Conservation (phyloP, 2,797 vertebrate species). For the Percopsis omiscomaycus region DNA sequence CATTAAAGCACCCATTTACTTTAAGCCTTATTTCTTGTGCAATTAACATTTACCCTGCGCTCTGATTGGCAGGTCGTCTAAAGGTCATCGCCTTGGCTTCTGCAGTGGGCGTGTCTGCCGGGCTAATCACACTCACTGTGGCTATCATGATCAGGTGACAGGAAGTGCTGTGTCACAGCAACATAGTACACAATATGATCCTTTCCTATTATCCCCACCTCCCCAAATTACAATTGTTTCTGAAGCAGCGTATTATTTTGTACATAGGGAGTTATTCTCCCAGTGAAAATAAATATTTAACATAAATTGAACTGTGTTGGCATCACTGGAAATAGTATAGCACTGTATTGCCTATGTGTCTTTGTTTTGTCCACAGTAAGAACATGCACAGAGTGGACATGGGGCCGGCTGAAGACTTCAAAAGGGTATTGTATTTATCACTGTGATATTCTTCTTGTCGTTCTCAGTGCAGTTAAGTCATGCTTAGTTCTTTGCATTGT, state of each 20-base stretch:
- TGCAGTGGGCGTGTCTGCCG: slow-evolving; percentile 78
- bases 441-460: neutral
- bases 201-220: neutral
- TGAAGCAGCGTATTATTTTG: neutral
- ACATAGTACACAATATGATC: neutral
- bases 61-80: slow-evolving; percentile 71
- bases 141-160: slow-evolving; percentile 81
- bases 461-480: neutral
- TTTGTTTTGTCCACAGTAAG: slow-evolving; percentile 64
- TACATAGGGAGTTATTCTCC: neutral
- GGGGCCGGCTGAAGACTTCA: slow-evolving; percentile 50
- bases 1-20: neutral
- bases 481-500: neutral
- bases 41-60: slow-evolving; percentile 19
- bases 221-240: too few relatives aligned
- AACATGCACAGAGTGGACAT: slow-evolving; percentile 81
- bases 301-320: too few relatives aligned
- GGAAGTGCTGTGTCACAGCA: slow-evolving; percentile 15
- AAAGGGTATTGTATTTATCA: slow-evolving; percentile 49
- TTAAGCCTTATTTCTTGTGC: slow-evolving; percentile 4
- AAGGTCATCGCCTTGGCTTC: slow-evolving; percentile 80
- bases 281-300: neutral
- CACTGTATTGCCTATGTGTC: slow-evolving; percentile 3
- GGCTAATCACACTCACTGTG: slow-evolving; percentile 79
- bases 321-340: neutral